Conservation (phyloP, 2,888 invertebrate species). For the Drosophila neoperkinsi region DNA sequence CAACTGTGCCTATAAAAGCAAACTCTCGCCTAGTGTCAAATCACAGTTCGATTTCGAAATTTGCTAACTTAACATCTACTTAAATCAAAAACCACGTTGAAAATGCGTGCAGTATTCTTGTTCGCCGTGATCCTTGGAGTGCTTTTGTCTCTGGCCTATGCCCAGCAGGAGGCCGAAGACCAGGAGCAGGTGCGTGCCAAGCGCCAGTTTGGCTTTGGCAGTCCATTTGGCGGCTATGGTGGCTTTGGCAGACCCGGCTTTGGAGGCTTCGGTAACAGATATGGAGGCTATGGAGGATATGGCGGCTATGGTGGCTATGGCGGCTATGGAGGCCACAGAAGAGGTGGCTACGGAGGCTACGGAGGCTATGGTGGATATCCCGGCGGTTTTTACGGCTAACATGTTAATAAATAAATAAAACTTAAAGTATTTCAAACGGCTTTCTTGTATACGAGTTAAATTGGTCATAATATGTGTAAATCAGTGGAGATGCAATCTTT, state of each 20-base stretch:
- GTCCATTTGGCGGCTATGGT: conserved; percentile 8
- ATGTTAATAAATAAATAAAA: background rate
- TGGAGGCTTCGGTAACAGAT: conserved; percentile 1
- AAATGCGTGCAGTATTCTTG: conserved; percentile 57
- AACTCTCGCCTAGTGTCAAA: background rate
- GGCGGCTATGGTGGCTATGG: conserved; percentile 18
- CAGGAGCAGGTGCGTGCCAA: conserved; percentile 47
- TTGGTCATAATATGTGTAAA: background rate
- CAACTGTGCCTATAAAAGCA: conserved; percentile 55
- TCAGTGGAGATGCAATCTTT: background rate
- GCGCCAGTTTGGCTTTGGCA: conserved; percentile 44
- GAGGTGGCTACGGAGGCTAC: conserved; percentile 28
- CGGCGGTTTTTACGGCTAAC: conserved; percentile 19
- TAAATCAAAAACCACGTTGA: conserved; percentile 3
- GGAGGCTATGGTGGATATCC: background rate
- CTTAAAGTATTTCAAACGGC: background rate
- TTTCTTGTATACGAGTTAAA: background rate
- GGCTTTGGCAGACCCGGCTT: conserved; percentile 16
- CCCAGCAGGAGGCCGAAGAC: conserved; percentile 22
- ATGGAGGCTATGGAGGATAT: conserved; percentile 23
- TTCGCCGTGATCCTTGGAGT: conserved; percentile 50
- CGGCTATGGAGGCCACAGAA: background rate
- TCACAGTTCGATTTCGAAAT: conserved; percentile 53
- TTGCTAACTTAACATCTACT: conserved; percentile 33
- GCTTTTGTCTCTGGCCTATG: conserved; percentile 47